Conservation (phyloP, 2,113 vertebrate genomes). For the Stomatorhinus ivindoensis region DNA sequence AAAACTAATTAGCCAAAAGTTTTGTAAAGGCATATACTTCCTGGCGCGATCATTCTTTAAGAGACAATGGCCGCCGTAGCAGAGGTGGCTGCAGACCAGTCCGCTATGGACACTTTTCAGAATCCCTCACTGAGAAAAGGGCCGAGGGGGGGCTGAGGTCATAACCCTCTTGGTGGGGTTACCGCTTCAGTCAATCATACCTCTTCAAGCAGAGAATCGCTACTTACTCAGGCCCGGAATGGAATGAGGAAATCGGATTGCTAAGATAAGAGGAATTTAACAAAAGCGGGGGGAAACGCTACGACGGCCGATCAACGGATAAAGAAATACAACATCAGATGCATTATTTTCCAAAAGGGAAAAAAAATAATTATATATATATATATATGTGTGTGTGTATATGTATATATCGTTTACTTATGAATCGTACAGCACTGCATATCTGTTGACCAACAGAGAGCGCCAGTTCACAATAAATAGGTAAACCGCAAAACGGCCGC, state of each 20-base stretch:
- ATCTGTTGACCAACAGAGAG: constrained; percentile 11
- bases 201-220: not conserved
- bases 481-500: not conserved
- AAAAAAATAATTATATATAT: not conserved
- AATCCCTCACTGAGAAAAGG: not conserved
- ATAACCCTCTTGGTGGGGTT: not conserved
- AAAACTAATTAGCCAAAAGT: constrained; percentile 7
- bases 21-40: constrained; percentile 12
- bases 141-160: not conserved
- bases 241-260: not conserved
- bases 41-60: constrained; percentile 2
- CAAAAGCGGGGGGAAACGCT: not conserved
- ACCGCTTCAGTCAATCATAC: constrained; percentile 7
- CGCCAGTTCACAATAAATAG: constrained; percentile 8
- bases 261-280: not conserved
- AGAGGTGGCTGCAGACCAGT: not conserved
- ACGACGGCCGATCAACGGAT: not conserved
- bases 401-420: not conserved
- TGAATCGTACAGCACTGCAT: not conserved
- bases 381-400: not conserved
- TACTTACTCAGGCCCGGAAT: not conserved
- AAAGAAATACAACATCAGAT: not conserved
- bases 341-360: not conserved
- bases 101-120: not conserved
- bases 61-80: not conserved